Evolutionary conservation across 2,113 vertebrate genomes (phyloP).

Genomic region (Macrotis lagotis): DNA sequence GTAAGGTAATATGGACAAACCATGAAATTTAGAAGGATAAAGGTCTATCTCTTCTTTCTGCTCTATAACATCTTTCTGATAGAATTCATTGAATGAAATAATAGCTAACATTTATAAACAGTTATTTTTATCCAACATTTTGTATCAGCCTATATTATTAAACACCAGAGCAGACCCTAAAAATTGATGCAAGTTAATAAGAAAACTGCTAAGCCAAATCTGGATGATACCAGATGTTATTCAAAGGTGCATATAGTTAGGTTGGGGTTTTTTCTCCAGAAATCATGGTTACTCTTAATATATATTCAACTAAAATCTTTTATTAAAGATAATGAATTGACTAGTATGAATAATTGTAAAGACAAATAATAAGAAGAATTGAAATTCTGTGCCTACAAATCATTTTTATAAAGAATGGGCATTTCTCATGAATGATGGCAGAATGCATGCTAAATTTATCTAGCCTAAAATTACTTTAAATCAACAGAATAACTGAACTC

Average conservation of each 20-base stretch:
- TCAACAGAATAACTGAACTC: neutral
- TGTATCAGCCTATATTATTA: neutral
- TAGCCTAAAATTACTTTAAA: neutral
- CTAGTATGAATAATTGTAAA: neutral
- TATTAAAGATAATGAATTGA: neutral
- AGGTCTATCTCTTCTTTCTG: too few species aligned
- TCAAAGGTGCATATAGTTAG: neutral
- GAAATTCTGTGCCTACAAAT: neutral
- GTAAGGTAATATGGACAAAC: too few species aligned
- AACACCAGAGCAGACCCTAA: neutral
- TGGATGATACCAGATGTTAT: neutral
- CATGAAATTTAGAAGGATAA: too few species aligned
- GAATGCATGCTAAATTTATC: neutral
- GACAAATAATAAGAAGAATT: neutral
- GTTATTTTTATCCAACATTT: neutral
- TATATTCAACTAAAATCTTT: neutral
- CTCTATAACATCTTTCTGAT: too few species aligned
- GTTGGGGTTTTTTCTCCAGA: neutral
- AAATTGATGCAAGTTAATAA: neutral
- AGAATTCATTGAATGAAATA: too few species aligned
- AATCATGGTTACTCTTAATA: neutral
- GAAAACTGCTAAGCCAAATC: neutral
- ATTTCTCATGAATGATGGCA: neutral
- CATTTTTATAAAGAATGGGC: neutral
- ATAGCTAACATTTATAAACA: neutral